Conservation (phyloP, 1,140 invertebrate species). For the Papilio polytes region DNA sequence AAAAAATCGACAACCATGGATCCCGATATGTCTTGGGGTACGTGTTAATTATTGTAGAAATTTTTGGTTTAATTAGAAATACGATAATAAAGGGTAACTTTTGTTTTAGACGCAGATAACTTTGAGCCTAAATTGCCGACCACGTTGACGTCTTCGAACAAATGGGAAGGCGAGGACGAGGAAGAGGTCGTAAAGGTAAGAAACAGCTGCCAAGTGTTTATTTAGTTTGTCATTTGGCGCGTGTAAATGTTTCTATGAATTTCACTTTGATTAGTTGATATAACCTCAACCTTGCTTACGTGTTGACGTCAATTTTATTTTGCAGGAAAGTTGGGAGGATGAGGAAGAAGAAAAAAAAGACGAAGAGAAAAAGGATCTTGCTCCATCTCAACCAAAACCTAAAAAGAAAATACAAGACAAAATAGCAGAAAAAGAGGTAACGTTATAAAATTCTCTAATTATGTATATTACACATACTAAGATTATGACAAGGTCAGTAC, state of each 20-base stretch:
- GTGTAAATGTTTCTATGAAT: slow-evolving; percentile 19
- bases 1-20: slow-evolving; percentile 75
- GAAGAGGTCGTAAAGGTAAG: slow-evolving; percentile 93
- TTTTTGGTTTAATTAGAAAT: slow-evolving; percentile 47
- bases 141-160: slow-evolving; percentile 85
- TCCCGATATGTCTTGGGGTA: slow-evolving; percentile 78
- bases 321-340: slow-evolving; percentile 94
- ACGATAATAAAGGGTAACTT: slow-evolving; percentile 51
- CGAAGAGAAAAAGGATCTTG: slow-evolving; percentile 84
- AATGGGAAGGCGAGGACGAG: slow-evolving; percentile 95
- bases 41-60: slow-evolving; percentile 53
- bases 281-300: slow-evolving; percentile 76
- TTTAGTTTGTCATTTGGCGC: slow-evolving; percentile 36
- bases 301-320: slow-evolving; percentile 72
- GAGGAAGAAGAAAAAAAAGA: slow-evolving; percentile 90
- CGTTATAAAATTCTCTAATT: slow-evolving; percentile 34
- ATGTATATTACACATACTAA: slow-evolving; percentile 2
- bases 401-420: slow-evolving; percentile 91
- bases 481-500: slow-evolving; percentile 8
- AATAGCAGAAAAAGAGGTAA: slow-evolving; percentile 91
- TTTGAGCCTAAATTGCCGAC: slow-evolving; percentile 82
- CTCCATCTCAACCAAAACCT: slow-evolving; percentile 77
- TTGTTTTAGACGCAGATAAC: slow-evolving; percentile 81
- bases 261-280: slow-evolving; percentile 26
- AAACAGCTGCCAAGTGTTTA: slow-evolving; percentile 62